These are phyloP conservation scores for Cylindroiulus punctatus DNA, from an alignment of 2,888 invertebrate species.

Conservation along the genomic window DNA sequence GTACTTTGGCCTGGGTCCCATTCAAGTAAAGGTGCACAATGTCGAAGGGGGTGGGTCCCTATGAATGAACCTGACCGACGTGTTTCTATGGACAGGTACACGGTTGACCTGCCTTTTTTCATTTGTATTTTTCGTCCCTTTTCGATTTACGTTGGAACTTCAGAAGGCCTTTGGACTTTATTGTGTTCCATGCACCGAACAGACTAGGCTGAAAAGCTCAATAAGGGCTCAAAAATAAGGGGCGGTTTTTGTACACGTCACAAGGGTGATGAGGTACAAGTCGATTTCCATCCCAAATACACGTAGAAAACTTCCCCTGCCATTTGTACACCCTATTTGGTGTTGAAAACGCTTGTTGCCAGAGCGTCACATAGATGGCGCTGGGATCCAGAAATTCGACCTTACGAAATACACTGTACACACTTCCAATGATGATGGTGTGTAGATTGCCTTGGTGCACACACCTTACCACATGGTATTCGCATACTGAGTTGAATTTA, in stretches of 20 bases:
- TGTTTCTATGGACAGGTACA: slow-evolving; percentile 16
- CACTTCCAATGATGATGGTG: too few species aligned
- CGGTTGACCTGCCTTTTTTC: neutral
- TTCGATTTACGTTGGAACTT: neutral
- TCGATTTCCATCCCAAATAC: neutral
- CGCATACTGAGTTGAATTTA: too few species aligned
- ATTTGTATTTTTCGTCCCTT: neutral
- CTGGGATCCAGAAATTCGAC: too few species aligned
- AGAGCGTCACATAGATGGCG: too few species aligned
- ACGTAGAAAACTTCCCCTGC: too few species aligned
- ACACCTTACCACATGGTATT: too few species aligned
- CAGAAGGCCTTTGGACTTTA: neutral
- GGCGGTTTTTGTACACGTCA: neutral
- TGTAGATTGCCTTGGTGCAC: too few species aligned
- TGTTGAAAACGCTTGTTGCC: too few species aligned
- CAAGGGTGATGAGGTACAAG: neutral
- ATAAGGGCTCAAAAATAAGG: neutral
- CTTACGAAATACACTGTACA: too few species aligned
- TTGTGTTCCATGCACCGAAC: neutral
- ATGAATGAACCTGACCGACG: slow-evolving; percentile 28
- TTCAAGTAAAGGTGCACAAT: neutral
- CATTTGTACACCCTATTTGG: too few species aligned
- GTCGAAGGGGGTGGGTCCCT: neutral
- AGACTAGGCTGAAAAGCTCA: neutral
- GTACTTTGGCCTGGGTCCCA: slow-evolving; percentile 7